Base-by-base conservation (phyloP, 2,797 vertebrate genomes). In the Potorous gilbertii region DNA sequence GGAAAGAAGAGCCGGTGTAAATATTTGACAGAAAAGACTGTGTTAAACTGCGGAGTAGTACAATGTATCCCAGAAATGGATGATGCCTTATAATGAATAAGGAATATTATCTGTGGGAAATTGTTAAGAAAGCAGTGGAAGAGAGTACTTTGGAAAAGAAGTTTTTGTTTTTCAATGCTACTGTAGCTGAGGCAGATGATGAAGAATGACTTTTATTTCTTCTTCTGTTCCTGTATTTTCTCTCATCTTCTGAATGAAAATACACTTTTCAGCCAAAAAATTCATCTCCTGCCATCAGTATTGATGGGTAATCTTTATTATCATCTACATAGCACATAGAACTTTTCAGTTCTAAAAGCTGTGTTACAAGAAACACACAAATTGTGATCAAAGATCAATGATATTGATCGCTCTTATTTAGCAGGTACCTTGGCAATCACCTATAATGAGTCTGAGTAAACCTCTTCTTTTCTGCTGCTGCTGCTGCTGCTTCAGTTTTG, bases 311-410 rank as follows among this genome's bases (percentile, higher is more conserved):
- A 54, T 90, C 92, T 93, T 55, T 90, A 90, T 18, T 92, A 91
- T 66, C n/a, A 34, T 93, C 91, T 97, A 59, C 28, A 13, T 31
- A 94, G 94, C 91, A 66, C 92, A 66, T 57, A 31, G 90, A 96
- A 81, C 95, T 97, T 12, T 21, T 54, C 10, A 1, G 4, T 52
- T 66, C 27, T 66, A 57, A 54, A 46, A 93, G 9, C 55, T 81
- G 21, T 93, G 55, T 96, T 97, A 93, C 55, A 96, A 95, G 94
- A 97, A 98, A 96, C 52, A 96, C 89, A 94, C 92, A 98, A 97
- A 96, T 97, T 94, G 93, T 62, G 89, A 97, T 94, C 96, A 96
- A 92, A 98, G 97, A 54, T 97, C 98, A 97, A 94, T 95, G 91
- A 95, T 97, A 96, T 92, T 56, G 87, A 94, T 95, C 95, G 91